A percentile compares a stretch with the other conserved stretches of the same genome.
These are phyloP conservation scores for Callipepla squamata DNA, from an alignment of 2,113 vertebrate genomes.

Conservation along the genomic window DNA sequence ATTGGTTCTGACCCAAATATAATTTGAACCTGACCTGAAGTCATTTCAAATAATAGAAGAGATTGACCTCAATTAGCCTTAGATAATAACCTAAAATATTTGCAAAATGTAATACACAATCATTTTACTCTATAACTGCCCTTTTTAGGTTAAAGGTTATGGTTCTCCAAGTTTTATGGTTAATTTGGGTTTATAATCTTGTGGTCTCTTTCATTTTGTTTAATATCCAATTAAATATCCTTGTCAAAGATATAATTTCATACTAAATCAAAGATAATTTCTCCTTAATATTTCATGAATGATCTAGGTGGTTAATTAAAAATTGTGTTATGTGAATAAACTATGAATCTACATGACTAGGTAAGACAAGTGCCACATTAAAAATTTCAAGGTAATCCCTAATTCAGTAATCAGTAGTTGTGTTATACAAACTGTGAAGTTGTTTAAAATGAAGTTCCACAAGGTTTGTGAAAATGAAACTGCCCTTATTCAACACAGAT, in stretches of 20 bases:
- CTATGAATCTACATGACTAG: not conserved
- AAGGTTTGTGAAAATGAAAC: not conserved
- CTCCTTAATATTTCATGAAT: constrained; percentile 21
- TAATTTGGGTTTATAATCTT: constrained; percentile 26
- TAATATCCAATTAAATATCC: constrained; percentile 41
- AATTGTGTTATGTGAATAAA: constrained; percentile 56
- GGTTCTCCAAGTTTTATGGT: not conserved
- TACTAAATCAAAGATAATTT: constrained; percentile 23
- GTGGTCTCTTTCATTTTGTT: not conserved
- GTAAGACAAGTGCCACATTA: not conserved
- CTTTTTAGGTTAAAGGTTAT: constrained; percentile 6
- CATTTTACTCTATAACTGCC: not conserved
- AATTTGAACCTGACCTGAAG: not conserved
- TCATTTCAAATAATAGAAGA: constrained; percentile 20
- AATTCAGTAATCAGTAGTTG: not conserved
- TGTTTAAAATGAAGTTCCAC: constrained; percentile 11
- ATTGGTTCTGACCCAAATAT: constrained; percentile 29
- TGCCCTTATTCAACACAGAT: not conserved
- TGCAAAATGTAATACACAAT: constrained; percentile 9
- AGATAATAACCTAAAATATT: constrained; percentile 41
- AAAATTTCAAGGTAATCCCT: not conserved
- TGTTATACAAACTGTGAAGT: not conserved
- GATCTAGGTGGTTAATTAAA: constrained; percentile 45
- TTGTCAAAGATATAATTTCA: constrained; percentile 38
- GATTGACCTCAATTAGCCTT: constrained; percentile 27